Base-by-base conservation (phyloP, 2,797 vertebrate species). In the Champsocephalus gunnari region DNA sequence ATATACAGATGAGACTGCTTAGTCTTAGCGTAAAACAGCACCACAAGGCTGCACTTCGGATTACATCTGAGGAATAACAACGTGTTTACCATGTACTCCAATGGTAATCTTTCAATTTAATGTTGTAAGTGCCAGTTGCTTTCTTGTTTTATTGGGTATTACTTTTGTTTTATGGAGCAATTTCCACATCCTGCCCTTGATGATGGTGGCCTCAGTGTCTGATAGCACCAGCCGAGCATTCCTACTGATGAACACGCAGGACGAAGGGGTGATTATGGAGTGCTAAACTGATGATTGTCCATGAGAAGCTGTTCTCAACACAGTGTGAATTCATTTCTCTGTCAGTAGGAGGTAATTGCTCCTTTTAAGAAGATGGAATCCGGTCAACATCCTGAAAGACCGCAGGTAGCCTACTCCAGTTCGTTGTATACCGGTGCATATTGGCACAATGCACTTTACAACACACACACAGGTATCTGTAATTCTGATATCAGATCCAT, bases 91-190 rank as follows among this genome's bases (percentile, higher is more conserved):
- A 79, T 90, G 85, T 82, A 84, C 81, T 86, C 90, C 83, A 80
- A 65, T 73, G 63, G 91, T 85, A 84, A 93, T 95, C 86, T 86
- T 92, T 95, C 92, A 93, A 80, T 89, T 94, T 93, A 93, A 94
- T 94, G 92, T 89, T 80, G 86, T 73, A 87, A 93, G 90, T 89
- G 89, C 81, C 91, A 88, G 87, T 93, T 92, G 92, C 90, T 90
- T 90, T 86, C 89, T 85, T 93, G 78, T 90, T 94, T 94, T 95
- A 95, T 94, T 93, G 93, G 91, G 90, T 93, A 94, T 95, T 95
- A 94, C 93, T 91, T 94, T 93, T 94, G 93, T 93, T 96, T 95
- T 96, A 95, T 95, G 92, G 92, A 84, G 92, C 91, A 91, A 92
- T 95, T 94, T 92, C 89, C 91, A 85, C 92, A 88, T 92, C 73